These are phyloP conservation scores for Athalia circularis DNA, from an alignment of 2,888 invertebrate genomes.

Conservation along the genomic window DNA sequence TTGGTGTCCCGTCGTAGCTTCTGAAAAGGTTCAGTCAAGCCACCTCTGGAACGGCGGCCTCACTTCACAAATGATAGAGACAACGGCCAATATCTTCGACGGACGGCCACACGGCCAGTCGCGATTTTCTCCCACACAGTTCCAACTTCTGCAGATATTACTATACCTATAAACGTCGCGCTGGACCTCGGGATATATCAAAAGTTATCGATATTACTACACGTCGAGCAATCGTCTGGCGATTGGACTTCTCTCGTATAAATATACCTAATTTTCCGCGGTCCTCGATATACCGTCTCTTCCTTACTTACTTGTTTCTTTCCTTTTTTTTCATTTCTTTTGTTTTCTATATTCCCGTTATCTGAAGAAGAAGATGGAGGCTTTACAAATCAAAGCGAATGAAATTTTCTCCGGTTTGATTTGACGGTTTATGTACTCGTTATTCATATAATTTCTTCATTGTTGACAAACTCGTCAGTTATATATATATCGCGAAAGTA, in stretches of 20 bases:
- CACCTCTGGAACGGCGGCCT: background rate
- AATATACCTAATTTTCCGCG: background rate
- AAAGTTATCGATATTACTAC: conserved; percentile 41
- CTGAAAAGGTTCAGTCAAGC: conserved; percentile 7
- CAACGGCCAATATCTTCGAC: conserved; percentile 38
- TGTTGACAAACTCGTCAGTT: no score
- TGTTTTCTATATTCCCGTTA: background rate
- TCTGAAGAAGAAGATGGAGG: background rate
- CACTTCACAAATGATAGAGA: conserved; percentile 27
- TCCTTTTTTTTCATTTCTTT: background rate
- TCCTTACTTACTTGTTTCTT: background rate
- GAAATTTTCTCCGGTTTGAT: no score
- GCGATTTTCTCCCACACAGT: background rate
- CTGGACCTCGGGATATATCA: conserved; percentile 13
- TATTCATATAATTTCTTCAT: no score
- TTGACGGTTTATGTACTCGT: no score
- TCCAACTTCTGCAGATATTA: conserved; percentile 10
- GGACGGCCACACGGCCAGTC: background rate
- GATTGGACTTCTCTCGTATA: conserved; percentile 28
- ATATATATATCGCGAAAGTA: no score
- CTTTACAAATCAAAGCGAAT: no score
- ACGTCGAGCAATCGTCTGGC: conserved; percentile 32
- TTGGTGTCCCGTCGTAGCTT: background rate
- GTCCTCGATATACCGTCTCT: background rate
- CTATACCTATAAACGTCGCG: background rate